These are phyloP conservation scores for Proales similis DNA, from an alignment of 1,140 invertebrate genomes.

Conservation along the genomic window DNA sequence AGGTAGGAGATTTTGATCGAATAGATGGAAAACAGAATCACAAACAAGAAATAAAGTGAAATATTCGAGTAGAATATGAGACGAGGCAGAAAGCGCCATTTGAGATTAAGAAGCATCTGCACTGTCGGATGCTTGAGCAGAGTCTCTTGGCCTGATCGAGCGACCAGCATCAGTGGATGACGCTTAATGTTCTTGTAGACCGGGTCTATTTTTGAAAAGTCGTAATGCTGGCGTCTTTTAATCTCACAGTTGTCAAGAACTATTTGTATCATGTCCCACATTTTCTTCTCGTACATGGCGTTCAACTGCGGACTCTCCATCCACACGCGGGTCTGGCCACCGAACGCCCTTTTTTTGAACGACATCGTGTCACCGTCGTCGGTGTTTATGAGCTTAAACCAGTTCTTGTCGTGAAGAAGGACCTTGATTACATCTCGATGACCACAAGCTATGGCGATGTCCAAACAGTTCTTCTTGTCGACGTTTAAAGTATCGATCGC, in stretches of 20 bases:
- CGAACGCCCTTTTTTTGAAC: not conserved
- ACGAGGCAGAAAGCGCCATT: slow-evolving; percentile 28
- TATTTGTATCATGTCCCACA: slow-evolving; percentile 19
- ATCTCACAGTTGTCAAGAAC: slow-evolving; percentile 32
- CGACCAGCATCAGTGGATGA: slow-evolving; percentile 36
- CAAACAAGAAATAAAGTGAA: slow-evolving; percentile 10
- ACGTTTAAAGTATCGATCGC: slow-evolving; percentile 23
- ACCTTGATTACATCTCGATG: slow-evolving; percentile 27
- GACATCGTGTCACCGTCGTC: not conserved
- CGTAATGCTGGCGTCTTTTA: not conserved
- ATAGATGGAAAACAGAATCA: slow-evolving; percentile 27
- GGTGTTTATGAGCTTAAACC: not conserved
- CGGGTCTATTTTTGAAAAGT: slow-evolving; percentile 28
- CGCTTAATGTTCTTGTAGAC: not conserved
- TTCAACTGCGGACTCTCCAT: slow-evolving; percentile 22
- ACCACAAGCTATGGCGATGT: slow-evolving; percentile 22
- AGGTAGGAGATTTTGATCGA: not conserved
- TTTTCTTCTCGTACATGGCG: slow-evolving; percentile 33
- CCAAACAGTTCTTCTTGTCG: slow-evolving; percentile 35
- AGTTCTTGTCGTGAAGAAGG: not conserved
- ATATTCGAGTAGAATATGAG: slow-evolving; percentile 32
- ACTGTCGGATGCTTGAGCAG: slow-evolving; percentile 27
- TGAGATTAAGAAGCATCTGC: slow-evolving; percentile 13
- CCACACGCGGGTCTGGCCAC: not conserved
- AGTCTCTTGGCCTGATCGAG: slow-evolving; percentile 29